phyloP scores from a whole-genome alignment of 2,113 vertebrate species.

The Aegithalos caudatus region DNA sequence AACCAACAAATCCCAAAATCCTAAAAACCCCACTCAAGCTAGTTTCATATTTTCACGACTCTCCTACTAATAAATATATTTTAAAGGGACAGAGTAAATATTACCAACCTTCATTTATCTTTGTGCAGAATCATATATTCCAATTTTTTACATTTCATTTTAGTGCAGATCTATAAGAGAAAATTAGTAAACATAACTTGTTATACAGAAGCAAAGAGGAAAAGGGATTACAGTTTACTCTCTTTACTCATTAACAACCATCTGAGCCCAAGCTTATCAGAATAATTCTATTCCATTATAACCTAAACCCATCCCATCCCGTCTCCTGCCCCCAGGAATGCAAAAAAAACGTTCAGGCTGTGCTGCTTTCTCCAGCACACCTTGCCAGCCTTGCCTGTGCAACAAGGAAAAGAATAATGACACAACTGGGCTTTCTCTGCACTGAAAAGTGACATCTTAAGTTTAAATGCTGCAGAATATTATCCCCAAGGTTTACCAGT shows the following conservation, averaged over 20 bases:
- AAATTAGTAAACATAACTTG: neutral
- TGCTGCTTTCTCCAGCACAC: neutral
- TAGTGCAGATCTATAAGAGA: neutral
- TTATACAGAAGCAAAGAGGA: neutral
- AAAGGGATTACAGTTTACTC: neutral
- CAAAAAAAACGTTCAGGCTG: neutral
- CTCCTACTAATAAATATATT: neutral
- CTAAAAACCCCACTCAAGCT: neutral
- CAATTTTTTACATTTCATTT: neutral
- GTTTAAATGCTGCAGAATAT: neutral
- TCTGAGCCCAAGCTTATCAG: neutral
- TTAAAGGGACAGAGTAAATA: neutral
- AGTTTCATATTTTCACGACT: neutral
- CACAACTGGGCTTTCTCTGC: neutral
- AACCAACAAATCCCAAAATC: neutral
- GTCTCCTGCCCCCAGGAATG: neutral
- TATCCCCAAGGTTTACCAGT: neutral
- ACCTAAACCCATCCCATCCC: neutral
- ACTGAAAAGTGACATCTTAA: neutral
- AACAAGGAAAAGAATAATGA: neutral
- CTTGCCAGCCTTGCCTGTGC: neutral
- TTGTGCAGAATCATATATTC: neutral
- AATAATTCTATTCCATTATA: neutral
- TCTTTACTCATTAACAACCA: neutral
- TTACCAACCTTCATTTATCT: neutral